These are phyloP conservation scores for Aplocera efformata DNA, from an alignment of 2,888 invertebrate species.

Conservation along the genomic window DNA sequence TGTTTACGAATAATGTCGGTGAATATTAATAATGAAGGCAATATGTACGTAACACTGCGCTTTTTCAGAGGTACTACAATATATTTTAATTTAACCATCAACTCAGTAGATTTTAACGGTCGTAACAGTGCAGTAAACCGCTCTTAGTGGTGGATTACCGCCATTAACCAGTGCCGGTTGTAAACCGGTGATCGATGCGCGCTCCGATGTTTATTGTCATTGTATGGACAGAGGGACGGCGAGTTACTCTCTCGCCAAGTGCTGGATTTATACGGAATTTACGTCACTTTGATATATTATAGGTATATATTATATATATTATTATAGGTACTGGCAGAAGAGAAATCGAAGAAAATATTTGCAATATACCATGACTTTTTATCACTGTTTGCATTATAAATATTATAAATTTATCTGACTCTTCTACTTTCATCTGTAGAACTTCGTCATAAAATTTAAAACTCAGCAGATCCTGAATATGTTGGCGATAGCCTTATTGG, in stretches of 20 bases:
- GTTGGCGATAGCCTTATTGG: no score
- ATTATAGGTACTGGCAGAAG: conserved; percentile 6
- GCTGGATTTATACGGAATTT: conserved; percentile 17
- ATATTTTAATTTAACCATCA: conserved; percentile 33
- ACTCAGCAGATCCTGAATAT: no score
- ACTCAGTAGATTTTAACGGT: conserved; percentile 47
- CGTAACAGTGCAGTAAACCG: conserved; percentile 64
- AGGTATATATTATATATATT: no score
- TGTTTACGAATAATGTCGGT: no score
- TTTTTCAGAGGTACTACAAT: conserved; percentile 2
- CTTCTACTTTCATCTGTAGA: no score
- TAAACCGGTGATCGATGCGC: conserved; percentile 72
- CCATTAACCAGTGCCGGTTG: conserved; percentile 64
- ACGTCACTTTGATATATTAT: conserved; percentile 18
- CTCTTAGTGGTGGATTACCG: conserved; percentile 70
- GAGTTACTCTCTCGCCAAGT: conserved; percentile 2
- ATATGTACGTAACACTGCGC: conserved; percentile 8
- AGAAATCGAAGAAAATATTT: not conserved
- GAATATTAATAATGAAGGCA: no score
- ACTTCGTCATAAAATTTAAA: no score
- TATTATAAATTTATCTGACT: no score
- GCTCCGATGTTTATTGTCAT: conserved; percentile 58
- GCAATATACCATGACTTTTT: no score
- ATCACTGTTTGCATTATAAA: no score
- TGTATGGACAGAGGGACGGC: conserved; percentile 38